Evolutionary conservation across 2,113 vertebrate genomes (phyloP), one percentile per base, ranked within the genome.

Genomic region (Nycticebus coucang): DNA sequence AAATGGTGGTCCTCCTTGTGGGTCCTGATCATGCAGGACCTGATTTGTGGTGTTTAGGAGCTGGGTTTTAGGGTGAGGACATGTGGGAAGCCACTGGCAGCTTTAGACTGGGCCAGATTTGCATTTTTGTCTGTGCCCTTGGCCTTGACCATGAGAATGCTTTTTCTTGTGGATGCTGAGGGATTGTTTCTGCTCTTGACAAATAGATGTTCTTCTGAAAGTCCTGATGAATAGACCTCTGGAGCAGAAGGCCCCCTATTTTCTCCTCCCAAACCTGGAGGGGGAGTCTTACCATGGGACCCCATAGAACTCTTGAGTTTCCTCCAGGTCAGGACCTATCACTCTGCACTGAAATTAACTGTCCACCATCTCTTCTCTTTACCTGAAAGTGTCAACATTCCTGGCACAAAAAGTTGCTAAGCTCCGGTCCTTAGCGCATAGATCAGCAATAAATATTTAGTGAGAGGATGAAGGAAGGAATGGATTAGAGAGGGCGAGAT

Each of bases 271-370:
- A 0, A 22, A 57, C 19, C 24, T 2, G 0, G 17, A 18, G 45
- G 35, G 14, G 11, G 60, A 5, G 4, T 41, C 22, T 33, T 53
- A 45, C 28, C 8, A 2, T 0, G 77, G 24, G 17, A 33, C 14
- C 18, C 22, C 4, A 2, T 11, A 21, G 30, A 41, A 28, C 10
- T 35, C 24, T 2, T 2, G 0, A 2, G 21, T 57, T 57, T 35
- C 33, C 24, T 75, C 13, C 24, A 26, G 18, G 18, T 35, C 55
- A 60, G 62, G 7, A 64, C 28, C 28, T 35, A 9, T 1, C 9
- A 22, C n/a, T 55, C 2, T 12, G 2, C 0, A 7, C 4, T 35
- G 24, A 59, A 71, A 72, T 3, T 4, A 22, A 75, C 37, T 26
- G 28, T 1, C 30, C 28, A 35, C 18, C 33, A 4, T 57, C 10